These are phyloP conservation scores for Rhinopomastus cyanomelas DNA, from an alignment of 2,113 vertebrate species.

Conservation along the genomic window DNA sequence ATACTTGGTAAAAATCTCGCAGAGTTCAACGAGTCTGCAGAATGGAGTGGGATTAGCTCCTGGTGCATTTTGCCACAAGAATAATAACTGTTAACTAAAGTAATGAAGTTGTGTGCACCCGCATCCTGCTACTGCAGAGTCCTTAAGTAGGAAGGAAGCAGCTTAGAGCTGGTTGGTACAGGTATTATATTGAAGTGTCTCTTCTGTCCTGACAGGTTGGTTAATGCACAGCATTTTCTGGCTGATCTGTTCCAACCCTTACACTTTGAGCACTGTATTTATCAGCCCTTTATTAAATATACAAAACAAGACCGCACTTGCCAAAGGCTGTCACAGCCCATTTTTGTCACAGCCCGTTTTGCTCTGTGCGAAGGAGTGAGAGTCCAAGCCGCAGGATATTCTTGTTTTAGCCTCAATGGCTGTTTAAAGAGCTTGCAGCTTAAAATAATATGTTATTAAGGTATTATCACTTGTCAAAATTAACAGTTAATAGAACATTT, in stretches of 20 bases:
- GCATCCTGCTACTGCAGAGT: neutral
- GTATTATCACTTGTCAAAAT: slow-evolving; percentile 63
- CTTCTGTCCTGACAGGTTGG: neutral
- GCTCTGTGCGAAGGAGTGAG: slow-evolving; percentile 5
- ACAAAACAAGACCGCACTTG: slow-evolving; percentile 35
- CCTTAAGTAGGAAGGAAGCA: neutral
- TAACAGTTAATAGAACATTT: slow-evolving; percentile 60
- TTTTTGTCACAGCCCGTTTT: slow-evolving; percentile 54
- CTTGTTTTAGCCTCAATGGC: neutral
- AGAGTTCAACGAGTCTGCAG: neutral
- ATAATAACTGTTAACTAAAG: neutral
- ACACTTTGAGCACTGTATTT: slow-evolving; percentile 35
- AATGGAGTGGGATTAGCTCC: neutral
- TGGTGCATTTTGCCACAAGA: neutral
- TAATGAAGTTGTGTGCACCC: neutral
- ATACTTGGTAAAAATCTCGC: neutral
- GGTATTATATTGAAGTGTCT: neutral
- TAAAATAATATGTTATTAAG: slow-evolving; percentile 55
- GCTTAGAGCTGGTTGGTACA: neutral
- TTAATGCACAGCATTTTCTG: neutral
- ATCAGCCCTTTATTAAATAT: slow-evolving; percentile 53
- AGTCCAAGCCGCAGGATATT: slow-evolving; percentile 30
- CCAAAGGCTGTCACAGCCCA: slow-evolving; percentile 45
- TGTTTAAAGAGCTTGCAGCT: slow-evolving; percentile 28
- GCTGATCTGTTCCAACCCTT: neutral